Evolutionary conservation across 2,113 vertebrate species (phyloP).

Genomic region (Oncorhynchus tshawytscha): DNA sequence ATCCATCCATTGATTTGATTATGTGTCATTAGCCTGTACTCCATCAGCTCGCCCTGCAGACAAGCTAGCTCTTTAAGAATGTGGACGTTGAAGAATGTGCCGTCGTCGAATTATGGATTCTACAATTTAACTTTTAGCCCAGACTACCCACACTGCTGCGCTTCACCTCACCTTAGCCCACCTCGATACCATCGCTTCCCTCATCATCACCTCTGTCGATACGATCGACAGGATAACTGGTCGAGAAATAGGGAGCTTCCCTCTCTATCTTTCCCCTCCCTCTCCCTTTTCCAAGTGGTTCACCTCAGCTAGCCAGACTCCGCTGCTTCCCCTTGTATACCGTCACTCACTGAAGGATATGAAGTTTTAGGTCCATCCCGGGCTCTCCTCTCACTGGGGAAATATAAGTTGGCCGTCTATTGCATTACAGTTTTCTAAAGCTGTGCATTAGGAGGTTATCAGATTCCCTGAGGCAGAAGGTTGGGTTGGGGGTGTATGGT

Average conservation of each 20-base stretch:
- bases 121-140: not conserved
- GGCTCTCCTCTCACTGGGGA: conserved; percentile 61
- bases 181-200: no score
- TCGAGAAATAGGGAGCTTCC: no score
- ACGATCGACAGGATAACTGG: no score
- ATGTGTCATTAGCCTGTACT: conserved; percentile 55
- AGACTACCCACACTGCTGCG: not conserved
- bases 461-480: conserved; percentile 49
- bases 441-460: conserved; percentile 67
- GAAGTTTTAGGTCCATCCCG: conserved; percentile 33
- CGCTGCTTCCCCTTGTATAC: not conserved
- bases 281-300: not conserved
- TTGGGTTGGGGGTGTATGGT: conserved; percentile 22
- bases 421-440: conserved; percentile 61
- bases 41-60: conserved; percentile 18
- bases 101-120: no score
- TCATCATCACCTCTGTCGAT: no score
- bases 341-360: conserved; percentile 50
- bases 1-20: conserved; percentile 62
- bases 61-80: conserved; percentile 17
- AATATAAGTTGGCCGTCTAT: conserved; percentile 65
- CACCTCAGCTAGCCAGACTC: not conserved
- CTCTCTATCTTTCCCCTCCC: not conserved
- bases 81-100: not conserved
- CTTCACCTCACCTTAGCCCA: no score